Conservation (phyloP, 1,140 invertebrate genomes). For the Danaus plexippus region DNA sequence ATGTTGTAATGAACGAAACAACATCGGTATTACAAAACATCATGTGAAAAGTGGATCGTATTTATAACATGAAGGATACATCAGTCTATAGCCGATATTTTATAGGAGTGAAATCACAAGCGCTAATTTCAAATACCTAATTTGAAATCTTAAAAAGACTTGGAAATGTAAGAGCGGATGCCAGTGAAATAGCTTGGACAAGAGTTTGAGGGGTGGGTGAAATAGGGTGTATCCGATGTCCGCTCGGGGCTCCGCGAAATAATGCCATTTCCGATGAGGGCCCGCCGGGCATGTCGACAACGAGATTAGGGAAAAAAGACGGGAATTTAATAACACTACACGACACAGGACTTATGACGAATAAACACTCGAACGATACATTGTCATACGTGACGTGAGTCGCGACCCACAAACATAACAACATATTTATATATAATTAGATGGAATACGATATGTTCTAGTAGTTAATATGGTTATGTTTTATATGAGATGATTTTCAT, state of each 20-base stretch:
- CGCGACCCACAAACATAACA: not conserved
- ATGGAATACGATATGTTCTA: no score
- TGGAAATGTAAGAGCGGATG: slow-evolving; percentile 44
- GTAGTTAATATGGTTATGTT: no score
- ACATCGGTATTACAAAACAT: no score
- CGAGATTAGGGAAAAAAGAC: slow-evolving; percentile 63
- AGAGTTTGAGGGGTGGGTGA: slow-evolving; percentile 38
- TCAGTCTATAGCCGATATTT: no score
- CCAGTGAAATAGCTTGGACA: slow-evolving; percentile 44
- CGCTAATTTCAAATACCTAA: slow-evolving; percentile 15
- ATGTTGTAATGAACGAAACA: no score
- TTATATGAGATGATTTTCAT: no score
- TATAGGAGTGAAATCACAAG: not conserved
- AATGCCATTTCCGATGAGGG: slow-evolving; percentile 66
- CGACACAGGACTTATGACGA: slow-evolving; percentile 39
- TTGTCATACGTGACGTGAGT: slow-evolving; percentile 2
- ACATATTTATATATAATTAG: no score
- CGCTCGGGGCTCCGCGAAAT: slow-evolving; percentile 55
- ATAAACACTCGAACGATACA: slow-evolving; percentile 29
- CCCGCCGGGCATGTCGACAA: slow-evolving; percentile 57
- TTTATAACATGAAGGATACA: no score
- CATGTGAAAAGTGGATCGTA: no score
- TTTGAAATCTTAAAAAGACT: slow-evolving; percentile 24
- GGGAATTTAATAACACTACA: slow-evolving; percentile 64
- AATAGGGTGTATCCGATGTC: slow-evolving; percentile 57